A percentile compares a stretch with the other conserved stretches of the same genome.
Conservation (phyloP, 2,113 vertebrate species). For the Misgurnus anguillicaudatus region DNA sequence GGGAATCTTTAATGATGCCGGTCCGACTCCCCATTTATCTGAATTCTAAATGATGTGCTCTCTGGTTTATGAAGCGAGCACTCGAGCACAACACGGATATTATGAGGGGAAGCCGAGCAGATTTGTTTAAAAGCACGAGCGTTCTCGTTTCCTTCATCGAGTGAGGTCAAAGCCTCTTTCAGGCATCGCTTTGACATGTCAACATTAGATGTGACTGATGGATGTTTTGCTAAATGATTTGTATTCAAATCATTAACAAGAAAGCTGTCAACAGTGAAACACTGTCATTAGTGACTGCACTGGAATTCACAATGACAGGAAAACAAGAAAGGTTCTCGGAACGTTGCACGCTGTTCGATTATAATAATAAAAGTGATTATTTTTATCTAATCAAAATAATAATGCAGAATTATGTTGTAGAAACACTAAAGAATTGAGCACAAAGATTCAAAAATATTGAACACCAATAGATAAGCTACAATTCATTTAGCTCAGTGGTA, state of each 20-base stretch:
- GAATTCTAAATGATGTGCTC: constrained; percentile 8
- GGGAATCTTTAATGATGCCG: constrained; percentile 16
- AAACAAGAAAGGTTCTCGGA: background rate
- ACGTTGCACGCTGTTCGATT: background rate
- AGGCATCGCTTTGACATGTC: background rate
- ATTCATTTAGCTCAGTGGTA: no score
- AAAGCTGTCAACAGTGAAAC: background rate
- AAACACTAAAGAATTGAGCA: no score
- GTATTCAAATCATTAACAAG: background rate
- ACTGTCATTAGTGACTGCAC: background rate
- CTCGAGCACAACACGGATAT: background rate
- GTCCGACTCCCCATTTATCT: constrained; percentile 17
- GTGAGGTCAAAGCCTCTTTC: background rate
- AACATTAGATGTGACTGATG: background rate
- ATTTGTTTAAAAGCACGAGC: background rate
- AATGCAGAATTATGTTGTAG: no score
- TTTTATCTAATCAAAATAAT: no score
- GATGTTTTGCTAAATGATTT: background rate
- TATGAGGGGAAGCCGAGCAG: background rate
- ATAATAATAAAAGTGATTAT: background rate
- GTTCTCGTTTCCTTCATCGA: background rate
- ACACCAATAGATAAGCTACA: no score
- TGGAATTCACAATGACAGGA: background rate
- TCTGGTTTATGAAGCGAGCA: constrained; percentile 14
- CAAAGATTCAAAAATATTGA: no score